A percentile compares a stretch with the other conserved stretches of the same genome.
Evolutionary conservation across 1,140 invertebrate genomes (phyloP).

Genomic region (Thalassaphorura encarpata): DNA sequence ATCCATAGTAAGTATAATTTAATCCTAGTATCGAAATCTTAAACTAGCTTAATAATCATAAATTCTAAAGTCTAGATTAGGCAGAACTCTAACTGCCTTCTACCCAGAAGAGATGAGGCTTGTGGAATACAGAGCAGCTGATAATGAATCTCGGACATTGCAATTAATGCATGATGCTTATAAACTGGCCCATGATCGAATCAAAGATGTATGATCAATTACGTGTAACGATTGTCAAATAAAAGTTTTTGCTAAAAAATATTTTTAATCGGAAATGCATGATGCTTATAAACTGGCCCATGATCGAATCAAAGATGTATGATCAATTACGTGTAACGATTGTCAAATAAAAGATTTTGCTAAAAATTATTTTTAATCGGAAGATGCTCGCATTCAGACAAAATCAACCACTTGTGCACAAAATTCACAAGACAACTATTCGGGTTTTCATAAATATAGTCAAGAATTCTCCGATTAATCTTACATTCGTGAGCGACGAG

Average conservation of each 20-base stretch:
- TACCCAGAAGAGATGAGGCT: not conserved
- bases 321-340: not conserved
- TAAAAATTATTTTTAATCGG: not conserved
- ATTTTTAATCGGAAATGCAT: not conserved
- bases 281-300: too few species aligned
- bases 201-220: not conserved
- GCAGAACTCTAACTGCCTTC: not conserved
- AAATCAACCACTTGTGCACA: not conserved
- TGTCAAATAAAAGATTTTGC: not conserved
- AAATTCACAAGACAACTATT: not conserved
- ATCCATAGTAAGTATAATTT: not conserved
- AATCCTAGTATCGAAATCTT: not conserved
- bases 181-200: not conserved
- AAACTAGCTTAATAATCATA: not conserved
- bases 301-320: not conserved
- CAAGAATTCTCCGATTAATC: not conserved
- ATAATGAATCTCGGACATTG: not conserved
- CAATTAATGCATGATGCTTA: not conserved
- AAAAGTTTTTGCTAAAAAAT: not conserved
- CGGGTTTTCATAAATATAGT: not conserved
- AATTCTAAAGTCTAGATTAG: not conserved
- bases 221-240: slow-evolving; percentile 8
- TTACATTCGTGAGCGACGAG: slow-evolving; percentile 7
- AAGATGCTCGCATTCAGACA: not conserved
- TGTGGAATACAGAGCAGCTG: not conserved